Evolutionary conservation across 1,140 invertebrate species (phyloP).

Genomic region (Teleogryllus occipitalis): DNA sequence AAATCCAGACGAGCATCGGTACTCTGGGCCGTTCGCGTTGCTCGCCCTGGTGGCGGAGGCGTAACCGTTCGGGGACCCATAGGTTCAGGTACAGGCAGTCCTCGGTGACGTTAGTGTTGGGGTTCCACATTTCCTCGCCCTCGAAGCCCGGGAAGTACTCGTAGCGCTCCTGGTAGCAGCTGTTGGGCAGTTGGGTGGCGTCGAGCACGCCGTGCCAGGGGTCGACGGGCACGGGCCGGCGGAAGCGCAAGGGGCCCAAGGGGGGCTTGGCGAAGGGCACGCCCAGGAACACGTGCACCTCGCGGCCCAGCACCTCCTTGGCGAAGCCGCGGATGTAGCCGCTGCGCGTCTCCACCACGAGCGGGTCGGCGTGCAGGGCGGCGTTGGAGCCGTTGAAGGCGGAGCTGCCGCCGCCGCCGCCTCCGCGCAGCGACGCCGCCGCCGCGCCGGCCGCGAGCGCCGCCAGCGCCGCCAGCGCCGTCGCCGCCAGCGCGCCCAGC

Average conservation of each 20-base stretch:
- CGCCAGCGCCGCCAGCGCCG: not conserved
- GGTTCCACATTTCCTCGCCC: conserved; percentile 94
- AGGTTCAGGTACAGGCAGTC: conserved; percentile 91
- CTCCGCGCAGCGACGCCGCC: not conserved
- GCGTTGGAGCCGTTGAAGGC: conserved; percentile 4
- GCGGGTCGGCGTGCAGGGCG: no score
- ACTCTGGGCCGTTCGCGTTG: conserved; percentile 39
- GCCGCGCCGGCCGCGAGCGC: not conserved
- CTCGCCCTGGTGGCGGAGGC: conserved; percentile 51
- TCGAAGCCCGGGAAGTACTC: conserved; percentile 82
- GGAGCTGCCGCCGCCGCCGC: not conserved
- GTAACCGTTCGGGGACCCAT: conserved; percentile 74
- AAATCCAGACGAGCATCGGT: conserved; percentile 86
- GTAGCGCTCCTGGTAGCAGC: conserved; percentile 77
- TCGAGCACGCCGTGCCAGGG: conserved; percentile 78
- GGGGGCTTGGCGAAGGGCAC: conserved; percentile 94
- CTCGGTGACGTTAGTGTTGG: conserved; percentile 84
- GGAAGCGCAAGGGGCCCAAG: conserved; percentile 74
- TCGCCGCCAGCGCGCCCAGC: not conserved
- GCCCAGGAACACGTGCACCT: conserved; percentile 84
- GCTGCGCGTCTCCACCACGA: conserved; percentile 65
- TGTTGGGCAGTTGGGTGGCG: conserved; percentile 68
- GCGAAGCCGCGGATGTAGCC: conserved; percentile 68
- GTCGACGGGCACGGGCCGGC: conserved; percentile 72
- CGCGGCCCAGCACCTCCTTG: conserved; percentile 63